Conservation (phyloP, 2,797 vertebrate species). For the Lepilemur ruficaudatus region DNA sequence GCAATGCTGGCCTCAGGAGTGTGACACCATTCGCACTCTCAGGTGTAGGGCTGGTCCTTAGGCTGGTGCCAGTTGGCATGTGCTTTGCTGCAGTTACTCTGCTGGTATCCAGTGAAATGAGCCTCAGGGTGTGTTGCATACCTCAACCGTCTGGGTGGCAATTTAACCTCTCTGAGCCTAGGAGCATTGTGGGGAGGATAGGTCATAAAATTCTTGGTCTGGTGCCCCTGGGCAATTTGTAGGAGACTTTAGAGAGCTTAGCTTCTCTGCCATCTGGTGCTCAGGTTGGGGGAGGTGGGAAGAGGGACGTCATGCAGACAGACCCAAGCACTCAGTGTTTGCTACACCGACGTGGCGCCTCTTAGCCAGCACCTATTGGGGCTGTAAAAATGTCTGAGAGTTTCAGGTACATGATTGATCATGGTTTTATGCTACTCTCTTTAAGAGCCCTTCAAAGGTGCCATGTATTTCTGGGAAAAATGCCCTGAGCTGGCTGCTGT, state of each 20-base stretch:
- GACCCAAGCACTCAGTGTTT: background rate
- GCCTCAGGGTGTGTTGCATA: background rate
- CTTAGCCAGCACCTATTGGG: background rate
- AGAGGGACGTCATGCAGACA: background rate
- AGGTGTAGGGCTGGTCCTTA: background rate
- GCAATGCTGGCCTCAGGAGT: background rate
- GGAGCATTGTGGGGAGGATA: background rate
- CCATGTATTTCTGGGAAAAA: background rate
- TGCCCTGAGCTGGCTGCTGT: background rate
- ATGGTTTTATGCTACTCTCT: background rate
- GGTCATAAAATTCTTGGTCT: background rate
- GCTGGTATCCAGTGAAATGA: background rate
- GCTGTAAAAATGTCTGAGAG: background rate
- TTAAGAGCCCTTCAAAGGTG: background rate
- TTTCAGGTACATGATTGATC: background rate
- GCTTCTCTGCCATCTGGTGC: background rate
- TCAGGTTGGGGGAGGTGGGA: background rate
- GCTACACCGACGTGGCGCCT: fast-evolving
- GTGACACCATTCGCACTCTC: background rate
- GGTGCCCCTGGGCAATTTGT: background rate
- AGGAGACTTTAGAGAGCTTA: background rate
- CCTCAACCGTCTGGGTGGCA: background rate
- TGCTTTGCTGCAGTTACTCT: background rate
- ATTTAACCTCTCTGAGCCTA: background rate
- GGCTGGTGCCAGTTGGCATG: background rate